A percentile compares a stretch with the other conserved stretches of the same genome.
Conservation (phyloP, 2,113 vertebrate genomes). For the Notiomystis cincta region DNA sequence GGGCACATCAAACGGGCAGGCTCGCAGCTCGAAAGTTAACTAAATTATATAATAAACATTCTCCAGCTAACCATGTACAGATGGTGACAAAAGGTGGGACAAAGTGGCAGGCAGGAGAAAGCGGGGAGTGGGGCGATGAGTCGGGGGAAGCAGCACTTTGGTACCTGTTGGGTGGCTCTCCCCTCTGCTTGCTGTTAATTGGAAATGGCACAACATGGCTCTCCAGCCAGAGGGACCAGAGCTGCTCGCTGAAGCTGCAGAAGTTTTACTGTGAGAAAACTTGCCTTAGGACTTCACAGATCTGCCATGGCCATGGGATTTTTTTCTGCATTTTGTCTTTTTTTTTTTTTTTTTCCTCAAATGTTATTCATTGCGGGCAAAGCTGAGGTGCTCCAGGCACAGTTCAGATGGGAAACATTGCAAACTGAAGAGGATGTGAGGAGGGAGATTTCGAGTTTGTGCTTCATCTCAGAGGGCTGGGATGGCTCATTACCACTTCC, state of each 20-base stretch:
- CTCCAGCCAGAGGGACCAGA: background rate
- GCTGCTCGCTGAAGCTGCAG: accelerated
- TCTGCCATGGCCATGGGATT: background rate
- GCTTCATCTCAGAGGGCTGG: background rate
- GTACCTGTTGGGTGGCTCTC: accelerated
- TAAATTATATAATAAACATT: constrained; percentile 60
- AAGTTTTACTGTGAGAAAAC: background rate
- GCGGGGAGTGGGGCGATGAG: accelerated
- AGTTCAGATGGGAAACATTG: background rate
- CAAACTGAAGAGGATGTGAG: background rate
- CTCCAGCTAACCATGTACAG: constrained; percentile 59
- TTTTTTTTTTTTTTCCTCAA: background rate
- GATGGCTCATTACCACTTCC: background rate
- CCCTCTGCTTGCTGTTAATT: background rate
- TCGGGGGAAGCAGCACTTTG: accelerated
- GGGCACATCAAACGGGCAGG: constrained; percentile 73
- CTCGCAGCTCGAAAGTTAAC: constrained; percentile 40
- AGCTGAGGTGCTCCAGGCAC: background rate
- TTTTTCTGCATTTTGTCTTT: background rate
- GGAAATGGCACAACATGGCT: background rate
- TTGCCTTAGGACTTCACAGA: background rate
- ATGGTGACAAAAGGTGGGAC: constrained; percentile 58
- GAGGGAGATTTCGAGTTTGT: background rate
- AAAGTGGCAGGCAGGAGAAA: constrained; percentile 13
- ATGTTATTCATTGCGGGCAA: background rate